phyloP scores from a whole-genome alignment of 1,140 invertebrate species.

The Drosophila santomea region DNA sequence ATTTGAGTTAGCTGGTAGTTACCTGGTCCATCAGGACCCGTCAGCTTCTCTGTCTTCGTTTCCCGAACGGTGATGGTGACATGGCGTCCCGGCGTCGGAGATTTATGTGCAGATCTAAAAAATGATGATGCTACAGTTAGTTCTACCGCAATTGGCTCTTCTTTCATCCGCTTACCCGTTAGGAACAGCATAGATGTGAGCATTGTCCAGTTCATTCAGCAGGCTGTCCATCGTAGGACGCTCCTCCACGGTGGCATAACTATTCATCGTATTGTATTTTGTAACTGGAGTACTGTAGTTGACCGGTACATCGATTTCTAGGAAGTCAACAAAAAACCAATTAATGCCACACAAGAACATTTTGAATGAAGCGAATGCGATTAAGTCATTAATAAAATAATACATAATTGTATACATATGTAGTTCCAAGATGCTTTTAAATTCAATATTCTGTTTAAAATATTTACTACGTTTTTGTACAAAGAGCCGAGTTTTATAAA shows the following conservation, averaged over 20 bases:
- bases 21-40: conserved; percentile 85
- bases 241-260: conserved; percentile 77
- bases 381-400: too few relatives aligned
- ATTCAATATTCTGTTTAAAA: too few relatives aligned
- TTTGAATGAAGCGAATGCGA: too few relatives aligned
- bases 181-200: conserved; percentile 87
- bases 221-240: conserved; percentile 94
- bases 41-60: conserved; percentile 87
- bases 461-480: too few relatives aligned
- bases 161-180: conserved; percentile 88
- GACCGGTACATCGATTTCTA: conserved; percentile 74
- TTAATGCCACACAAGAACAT: neutral
- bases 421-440: too few relatives aligned
- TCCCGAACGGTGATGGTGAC: conserved; percentile 89
- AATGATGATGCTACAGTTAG: neutral
- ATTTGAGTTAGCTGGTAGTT: neutral
- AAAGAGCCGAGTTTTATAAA: neutral
- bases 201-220: conserved; percentile 92
- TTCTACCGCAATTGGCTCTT: neutral
- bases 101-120: conserved; percentile 69
- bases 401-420: too few relatives aligned
- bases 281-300: conserved; percentile 75
- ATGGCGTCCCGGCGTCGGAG: conserved; percentile 87
- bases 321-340: neutral
- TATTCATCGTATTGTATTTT: conserved; percentile 78